Percentiles rank a stretch among this genome's conserved stretches.
These are phyloP conservation scores for Onychostruthus taczanowskii DNA, from an alignment of 2,113 vertebrate species.

Conservation along the genomic window DNA sequence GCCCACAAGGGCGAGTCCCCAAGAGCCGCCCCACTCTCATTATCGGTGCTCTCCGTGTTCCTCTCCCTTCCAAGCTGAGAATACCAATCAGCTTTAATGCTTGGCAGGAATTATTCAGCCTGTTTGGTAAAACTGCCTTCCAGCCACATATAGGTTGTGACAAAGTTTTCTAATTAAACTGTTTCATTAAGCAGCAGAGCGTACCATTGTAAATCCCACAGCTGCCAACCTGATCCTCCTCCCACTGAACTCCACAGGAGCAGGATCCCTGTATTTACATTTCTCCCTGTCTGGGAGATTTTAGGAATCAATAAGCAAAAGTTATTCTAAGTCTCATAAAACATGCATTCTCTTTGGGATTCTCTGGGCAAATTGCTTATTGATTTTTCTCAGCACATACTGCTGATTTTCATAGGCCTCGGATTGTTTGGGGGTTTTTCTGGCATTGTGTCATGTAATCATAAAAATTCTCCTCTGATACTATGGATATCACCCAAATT, in stretches of 20 bases:
- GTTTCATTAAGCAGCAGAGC: slow-evolving; percentile 43
- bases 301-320: slow-evolving; percentile 48
- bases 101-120: slow-evolving; percentile 5
- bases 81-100: slow-evolving; percentile 20
- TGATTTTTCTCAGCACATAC: slow-evolving; percentile 28
- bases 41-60: not conserved
- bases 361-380: slow-evolving; percentile 52
- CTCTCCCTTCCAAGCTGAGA: not conserved
- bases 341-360: slow-evolving; percentile 39
- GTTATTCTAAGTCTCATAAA: slow-evolving; percentile 44
- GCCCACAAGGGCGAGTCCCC: not conserved
- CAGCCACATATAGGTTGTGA: slow-evolving; percentile 5
- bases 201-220: not conserved
- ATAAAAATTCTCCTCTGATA: slow-evolving; percentile 35
- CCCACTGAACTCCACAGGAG: not conserved
- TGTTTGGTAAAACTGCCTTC: slow-evolving; percentile 28
- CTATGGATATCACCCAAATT: not conserved
- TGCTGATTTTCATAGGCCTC: slow-evolving; percentile 21
- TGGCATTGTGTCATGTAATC: not conserved
- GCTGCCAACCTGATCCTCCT: not conserved
- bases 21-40: not conserved
- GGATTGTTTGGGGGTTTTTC: not conserved
- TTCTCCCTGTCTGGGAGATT: not conserved
- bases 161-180: slow-evolving; percentile 57
- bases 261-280: slow-evolving; percentile 23